Percentiles rank a stretch among this genome's conserved stretches.
These are phyloP conservation scores for Uropetala carovei DNA, from an alignment of 2,888 invertebrate species.

Conservation along the genomic window DNA sequence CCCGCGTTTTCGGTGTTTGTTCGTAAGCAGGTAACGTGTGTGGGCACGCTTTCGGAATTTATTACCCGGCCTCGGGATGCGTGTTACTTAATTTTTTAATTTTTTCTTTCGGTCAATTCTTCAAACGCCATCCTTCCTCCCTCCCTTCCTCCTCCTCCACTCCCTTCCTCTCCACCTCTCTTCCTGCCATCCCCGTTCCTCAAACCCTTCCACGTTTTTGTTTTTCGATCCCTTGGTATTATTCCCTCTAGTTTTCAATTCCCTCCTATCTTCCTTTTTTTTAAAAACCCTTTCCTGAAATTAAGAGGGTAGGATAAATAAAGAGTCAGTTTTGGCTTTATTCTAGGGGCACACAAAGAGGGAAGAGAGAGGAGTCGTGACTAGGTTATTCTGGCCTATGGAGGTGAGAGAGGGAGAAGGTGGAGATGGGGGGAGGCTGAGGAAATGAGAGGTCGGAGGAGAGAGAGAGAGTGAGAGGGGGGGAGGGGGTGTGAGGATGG, in stretches of 20 bases:
- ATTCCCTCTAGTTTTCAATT: too few relatives aligned
- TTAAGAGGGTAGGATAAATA: slow-evolving; percentile 25
- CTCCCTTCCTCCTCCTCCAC: neutral
- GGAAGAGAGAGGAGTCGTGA: neutral
- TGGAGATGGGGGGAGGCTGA: too few relatives aligned
- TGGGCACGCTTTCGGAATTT: slow-evolving; percentile 23
- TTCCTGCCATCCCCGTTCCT: neutral
- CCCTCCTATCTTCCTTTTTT: too few relatives aligned
- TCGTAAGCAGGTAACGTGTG: neutral
- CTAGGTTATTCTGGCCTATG: too few relatives aligned
- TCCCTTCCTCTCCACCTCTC: neutral
- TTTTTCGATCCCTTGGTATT: too few relatives aligned
- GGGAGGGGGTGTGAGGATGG: neutral
- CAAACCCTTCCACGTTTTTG: too few relatives aligned
- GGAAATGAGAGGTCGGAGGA: neutral
- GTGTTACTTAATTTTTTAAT: slow-evolving; percentile 25
- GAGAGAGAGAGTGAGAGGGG: neutral
- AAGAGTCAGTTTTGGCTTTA: neutral
- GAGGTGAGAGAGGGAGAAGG: too few relatives aligned
- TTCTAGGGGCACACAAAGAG: neutral
- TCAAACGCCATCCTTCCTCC: neutral
- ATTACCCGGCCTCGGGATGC: neutral
- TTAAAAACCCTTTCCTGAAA: neutral
- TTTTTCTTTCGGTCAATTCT: neutral
- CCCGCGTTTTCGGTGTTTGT: slow-evolving; percentile 21